Base-by-base conservation (phyloP, 2,113 vertebrate genomes). In the Gila orcuttii region DNA sequence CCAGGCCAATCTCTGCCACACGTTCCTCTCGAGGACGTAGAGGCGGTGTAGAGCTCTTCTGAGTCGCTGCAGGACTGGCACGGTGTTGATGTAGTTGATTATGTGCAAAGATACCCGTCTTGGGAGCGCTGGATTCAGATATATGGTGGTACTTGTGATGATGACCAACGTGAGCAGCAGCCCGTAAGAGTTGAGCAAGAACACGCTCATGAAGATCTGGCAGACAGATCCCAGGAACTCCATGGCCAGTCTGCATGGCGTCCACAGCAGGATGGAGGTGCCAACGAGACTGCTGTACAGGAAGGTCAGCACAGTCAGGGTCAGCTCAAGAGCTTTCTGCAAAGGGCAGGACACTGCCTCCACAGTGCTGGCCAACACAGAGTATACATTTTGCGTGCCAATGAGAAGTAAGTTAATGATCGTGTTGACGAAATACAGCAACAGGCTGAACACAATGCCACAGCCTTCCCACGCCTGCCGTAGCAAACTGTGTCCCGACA, bases 401-500 rank as follows among this genome's bases (percentile, higher is more conserved):
- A 99, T 95, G 47, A 98, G 96, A 1, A 94, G 95, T 28, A 96
- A 95, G 91, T 99, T 99, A 23, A 98, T 92, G 75, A 96, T 86
- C 2, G 97, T 99, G 94, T 99, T 99, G 71, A 94, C 87, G 1
- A 99, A 93, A 79, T 99, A 99, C 64, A 97, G 94, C 82, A 96
- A 91, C 77, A 99, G 91, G 91, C 97, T 97, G 84, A 95, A 93
- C 0, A 91, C 91, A 4, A 99, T 97, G 82, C 95, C 92, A 71
- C 95, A 95, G 12, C 95, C 93, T 79, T 99, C 97, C 79, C 96
- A 90, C 19, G 94, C 17, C 91, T 96, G 95, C 68, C 93, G 91
- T 82, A 94, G 90, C 86, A 96, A 64, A 1, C 91, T 87, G 82
- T 96, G 96, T 11, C 95, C 95, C 0, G 85, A 96, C 71, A 96